Evolutionary conservation across 2,797 vertebrate genomes (phyloP), one percentile per base, ranked within the genome.

Genomic region (Psittacula echo): DNA sequence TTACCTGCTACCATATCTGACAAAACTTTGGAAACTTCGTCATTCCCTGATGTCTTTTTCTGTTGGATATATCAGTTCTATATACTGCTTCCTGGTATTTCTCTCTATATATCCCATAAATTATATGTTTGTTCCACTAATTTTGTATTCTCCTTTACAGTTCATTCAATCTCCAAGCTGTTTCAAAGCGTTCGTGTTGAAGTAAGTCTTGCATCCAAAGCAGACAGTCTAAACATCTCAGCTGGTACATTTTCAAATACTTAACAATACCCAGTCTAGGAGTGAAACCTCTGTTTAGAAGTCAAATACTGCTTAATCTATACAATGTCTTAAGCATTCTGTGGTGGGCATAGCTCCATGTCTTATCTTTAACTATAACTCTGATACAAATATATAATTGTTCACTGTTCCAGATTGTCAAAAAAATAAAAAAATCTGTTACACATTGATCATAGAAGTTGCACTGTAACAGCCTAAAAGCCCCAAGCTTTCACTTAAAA

Each of bases 161-260:
- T 30, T 82, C 47, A 73, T 79, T 60, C 60, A 85, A 54, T 86
- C 54, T 85, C 19, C 91, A 83, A 82, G 41, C n/a, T 64, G 27
- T 89, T 93, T 88, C 47, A 51, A 82, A 92, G 32, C 41, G 34
- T 86, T 94, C 45, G 5, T 88, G 2, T 61, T 42, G 29, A 45
- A 41, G 50, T 87, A 86, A 94, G 24, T 42, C 60, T 79, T 84
- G 45, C 22, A 70, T 70, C 30, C 54, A 78, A 89, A 87, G 50
- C 77, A 93, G 81, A 90, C 56, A 94, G 81, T 82, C 81, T 90
- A 90, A 95, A 85, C 71, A 93, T 80, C 51, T 80, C 64, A 67
- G 51, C 65, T 94, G 77, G n/a, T 92, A 30, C 29, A 5, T 89
- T 88, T 95, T 86, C 86, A 95, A 34, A 56, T 45, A 23, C 37